A percentile compares a stretch with the other conserved stretches of the same genome.
These are phyloP conservation scores for Microdon myrmicae DNA, from an alignment of 2,888 invertebrate genomes.

Conservation along the genomic window DNA sequence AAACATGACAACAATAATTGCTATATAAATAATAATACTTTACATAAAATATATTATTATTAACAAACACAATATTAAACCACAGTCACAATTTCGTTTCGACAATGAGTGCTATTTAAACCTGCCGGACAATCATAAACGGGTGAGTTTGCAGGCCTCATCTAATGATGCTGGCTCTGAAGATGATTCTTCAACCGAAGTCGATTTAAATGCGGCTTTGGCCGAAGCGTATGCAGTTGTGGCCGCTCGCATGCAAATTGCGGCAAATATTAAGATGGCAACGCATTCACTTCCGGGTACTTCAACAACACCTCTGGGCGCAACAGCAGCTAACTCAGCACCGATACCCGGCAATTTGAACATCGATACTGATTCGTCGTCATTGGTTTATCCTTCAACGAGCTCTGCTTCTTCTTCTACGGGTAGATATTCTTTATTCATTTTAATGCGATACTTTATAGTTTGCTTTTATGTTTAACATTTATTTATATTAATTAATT, in stretches of 20 bases:
- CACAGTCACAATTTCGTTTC: constrained; percentile 98
- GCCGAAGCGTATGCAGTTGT: constrained; percentile 49
- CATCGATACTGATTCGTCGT: constrained; percentile 23
- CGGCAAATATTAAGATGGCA: constrained; percentile 56
- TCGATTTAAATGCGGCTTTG: constrained; percentile 47
- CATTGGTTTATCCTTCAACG: constrained; percentile 36
- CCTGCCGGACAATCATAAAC: constrained; percentile 97
- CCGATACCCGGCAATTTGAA: constrained; percentile 21
- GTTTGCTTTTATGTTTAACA: constrained; percentile 19
- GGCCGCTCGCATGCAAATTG: constrained; percentile 39
- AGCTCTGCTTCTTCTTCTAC: constrained; percentile 31
- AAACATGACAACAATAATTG: too few relatives aligned
- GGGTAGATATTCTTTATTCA: constrained; percentile 48
- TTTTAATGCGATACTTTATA: constrained; percentile 22
- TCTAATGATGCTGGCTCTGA: constrained; percentile 31
- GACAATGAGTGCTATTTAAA: constrained; percentile 99
- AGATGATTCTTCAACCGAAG: constrained; percentile 40
- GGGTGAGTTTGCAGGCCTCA: constrained; percentile 78
- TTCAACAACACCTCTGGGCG: constrained; percentile 34
- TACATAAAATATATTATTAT: too few relatives aligned
- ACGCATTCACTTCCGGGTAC: constrained; percentile 40
- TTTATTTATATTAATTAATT: constrained; percentile 23
- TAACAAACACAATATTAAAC: not conserved
- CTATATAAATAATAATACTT: not conserved
- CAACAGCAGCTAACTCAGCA: constrained; percentile 27